Conservation (phyloP, 1,140 invertebrate species). For the Vanessa atalanta region DNA sequence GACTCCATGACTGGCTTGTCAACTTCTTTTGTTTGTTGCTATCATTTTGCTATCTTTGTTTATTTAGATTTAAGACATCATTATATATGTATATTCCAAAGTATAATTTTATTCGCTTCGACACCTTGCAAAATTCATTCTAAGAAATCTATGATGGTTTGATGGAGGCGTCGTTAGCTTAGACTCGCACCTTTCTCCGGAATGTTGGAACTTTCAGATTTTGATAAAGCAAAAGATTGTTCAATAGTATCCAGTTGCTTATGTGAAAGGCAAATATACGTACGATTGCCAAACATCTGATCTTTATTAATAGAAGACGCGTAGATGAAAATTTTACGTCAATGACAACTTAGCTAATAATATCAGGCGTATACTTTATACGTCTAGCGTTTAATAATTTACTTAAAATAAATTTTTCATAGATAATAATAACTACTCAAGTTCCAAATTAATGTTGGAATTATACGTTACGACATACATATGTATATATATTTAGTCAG, state of each 20-base stretch:
- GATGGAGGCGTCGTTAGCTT: constrained; percentile 9
- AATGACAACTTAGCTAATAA: background rate
- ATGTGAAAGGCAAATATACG: constrained; percentile 3
- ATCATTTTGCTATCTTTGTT: too few relatives aligned
- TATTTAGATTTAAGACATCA: background rate
- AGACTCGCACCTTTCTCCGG: constrained; percentile 22
- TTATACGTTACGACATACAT: too few relatives aligned
- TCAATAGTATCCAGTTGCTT: background rate
- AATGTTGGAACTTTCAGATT: constrained; percentile 18
- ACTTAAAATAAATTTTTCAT: background rate
- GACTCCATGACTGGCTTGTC: too few relatives aligned
- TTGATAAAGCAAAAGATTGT: constrained; percentile 12
- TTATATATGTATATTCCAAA: background rate
- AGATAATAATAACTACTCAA: background rate
- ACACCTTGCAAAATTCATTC: background rate
- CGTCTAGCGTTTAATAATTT: background rate
- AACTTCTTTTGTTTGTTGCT: too few relatives aligned
- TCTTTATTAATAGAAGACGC: constrained; percentile 8
- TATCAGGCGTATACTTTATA: background rate
- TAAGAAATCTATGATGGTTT: constrained; percentile 1
- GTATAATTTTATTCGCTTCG: background rate
- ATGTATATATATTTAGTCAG: too few relatives aligned
- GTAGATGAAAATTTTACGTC: constrained; percentile 19
- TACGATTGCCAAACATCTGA: constrained; percentile 13
- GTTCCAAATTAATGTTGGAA: background rate